Percentiles rank a stretch among this genome's conserved stretches.
Conservation (phyloP, 2,797 vertebrate species). For the Ceryle rudis region DNA sequence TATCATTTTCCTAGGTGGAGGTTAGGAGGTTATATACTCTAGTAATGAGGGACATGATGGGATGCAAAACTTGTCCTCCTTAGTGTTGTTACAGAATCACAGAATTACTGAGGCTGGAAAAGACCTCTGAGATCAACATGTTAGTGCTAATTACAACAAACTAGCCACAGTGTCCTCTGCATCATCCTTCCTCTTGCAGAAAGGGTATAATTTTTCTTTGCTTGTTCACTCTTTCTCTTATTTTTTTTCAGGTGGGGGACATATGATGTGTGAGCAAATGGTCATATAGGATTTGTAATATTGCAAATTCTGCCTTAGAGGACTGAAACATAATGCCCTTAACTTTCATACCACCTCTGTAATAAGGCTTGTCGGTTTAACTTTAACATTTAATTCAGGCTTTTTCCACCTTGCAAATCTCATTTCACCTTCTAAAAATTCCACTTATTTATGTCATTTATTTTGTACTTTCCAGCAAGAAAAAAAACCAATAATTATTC, state of each 20-base stretch:
- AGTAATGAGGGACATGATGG: neutral
- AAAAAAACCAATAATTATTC: neutral
- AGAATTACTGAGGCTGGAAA: too few species aligned
- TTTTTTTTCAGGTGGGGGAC: neutral
- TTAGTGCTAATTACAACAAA: neutral
- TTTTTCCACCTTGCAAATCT: neutral
- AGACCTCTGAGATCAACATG: too few species aligned
- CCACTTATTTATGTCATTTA: neutral
- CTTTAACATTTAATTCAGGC: neutral
- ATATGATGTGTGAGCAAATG: neutral
- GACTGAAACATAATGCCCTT: neutral
- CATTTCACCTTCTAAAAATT: neutral
- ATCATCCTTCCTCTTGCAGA: neutral
- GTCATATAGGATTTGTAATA: neutral
- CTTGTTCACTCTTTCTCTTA: neutral
- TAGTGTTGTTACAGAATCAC: neutral
- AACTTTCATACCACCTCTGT: neutral
- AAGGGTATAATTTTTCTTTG: neutral
- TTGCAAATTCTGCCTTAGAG: neutral
- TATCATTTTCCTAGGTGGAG: conserved; percentile 33
- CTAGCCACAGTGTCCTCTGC: neutral
- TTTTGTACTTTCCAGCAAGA: neutral
- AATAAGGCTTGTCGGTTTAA: neutral
- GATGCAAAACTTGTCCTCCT: neutral
- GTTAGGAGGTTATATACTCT: neutral